Percentiles rank a stretch among this genome's conserved stretches.
These are phyloP conservation scores for Pollenia griseotomentosa DNA, from an alignment of 2,888 invertebrate species.

Conservation along the genomic window DNA sequence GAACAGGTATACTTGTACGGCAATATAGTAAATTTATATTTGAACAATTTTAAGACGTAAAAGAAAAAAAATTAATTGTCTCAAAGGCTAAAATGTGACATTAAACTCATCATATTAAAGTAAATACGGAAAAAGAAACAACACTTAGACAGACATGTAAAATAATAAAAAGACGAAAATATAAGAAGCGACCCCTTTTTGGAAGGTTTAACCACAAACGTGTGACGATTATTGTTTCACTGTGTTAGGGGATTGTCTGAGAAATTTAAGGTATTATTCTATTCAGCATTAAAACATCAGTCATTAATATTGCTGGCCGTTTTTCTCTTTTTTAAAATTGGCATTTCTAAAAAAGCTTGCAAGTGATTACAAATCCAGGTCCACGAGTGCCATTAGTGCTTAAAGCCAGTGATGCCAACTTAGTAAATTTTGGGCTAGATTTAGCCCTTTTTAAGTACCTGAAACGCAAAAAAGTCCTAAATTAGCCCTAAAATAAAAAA, in stretches of 20 bases:
- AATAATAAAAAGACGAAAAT: conserved; percentile 18
- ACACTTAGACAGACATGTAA: conserved; percentile 11
- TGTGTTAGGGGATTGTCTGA: neutral
- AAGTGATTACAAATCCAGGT: no score
- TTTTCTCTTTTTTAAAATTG: no score
- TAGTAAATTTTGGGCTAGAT: no score
- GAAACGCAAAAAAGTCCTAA: no score
- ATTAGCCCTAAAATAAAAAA: no score
- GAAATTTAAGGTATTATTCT: neutral
- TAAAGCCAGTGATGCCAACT: no score
- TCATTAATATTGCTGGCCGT: no score
- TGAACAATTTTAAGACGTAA: conserved; percentile 25
- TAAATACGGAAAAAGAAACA: conserved; percentile 51
- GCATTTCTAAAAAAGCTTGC: no score
- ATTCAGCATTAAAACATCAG: no score
- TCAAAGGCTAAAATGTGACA: conserved; percentile 74
- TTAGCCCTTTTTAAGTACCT: no score
- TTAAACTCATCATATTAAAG: conserved; percentile 64
- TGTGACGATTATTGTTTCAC: conserved; percentile 45
- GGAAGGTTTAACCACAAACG: conserved; percentile 14
- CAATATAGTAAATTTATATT: conserved; percentile 24
- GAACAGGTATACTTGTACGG: neutral
- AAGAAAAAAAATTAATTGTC: conserved; percentile 61
- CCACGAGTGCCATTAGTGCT: no score
- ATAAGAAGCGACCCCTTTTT: conserved; percentile 15